Conservation (phyloP, 2,888 invertebrate genomes). For the Syrista parreyssii region DNA sequence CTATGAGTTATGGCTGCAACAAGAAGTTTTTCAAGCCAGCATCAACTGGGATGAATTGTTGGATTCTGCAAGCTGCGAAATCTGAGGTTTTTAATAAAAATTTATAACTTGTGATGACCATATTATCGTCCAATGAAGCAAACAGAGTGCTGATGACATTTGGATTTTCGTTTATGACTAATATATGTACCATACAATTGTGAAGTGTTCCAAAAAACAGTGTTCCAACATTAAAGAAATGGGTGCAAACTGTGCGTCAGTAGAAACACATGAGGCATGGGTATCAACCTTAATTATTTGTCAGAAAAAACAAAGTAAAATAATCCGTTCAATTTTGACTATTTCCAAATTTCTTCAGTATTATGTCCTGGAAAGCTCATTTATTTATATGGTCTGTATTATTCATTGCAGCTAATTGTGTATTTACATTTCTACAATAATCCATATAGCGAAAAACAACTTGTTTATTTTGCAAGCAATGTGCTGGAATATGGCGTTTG, state of each 20-base stretch:
- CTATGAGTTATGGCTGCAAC: conserved; percentile 95
- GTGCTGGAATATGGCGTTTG: no score
- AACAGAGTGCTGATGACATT: background rate
- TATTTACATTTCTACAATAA: background rate
- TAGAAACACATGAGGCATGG: background rate
- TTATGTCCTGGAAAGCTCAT: background rate
- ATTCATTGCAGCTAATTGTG: background rate
- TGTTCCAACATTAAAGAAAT: conserved; percentile 14
- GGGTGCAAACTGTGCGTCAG: background rate
- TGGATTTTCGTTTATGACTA: conserved; percentile 19
- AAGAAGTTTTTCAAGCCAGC: conserved; percentile 92
- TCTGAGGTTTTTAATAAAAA: conserved; percentile 38
- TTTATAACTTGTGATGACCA: background rate
- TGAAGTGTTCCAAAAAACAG: conserved; percentile 38
- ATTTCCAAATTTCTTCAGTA: background rate
- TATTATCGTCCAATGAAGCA: background rate
- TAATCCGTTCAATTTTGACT: background rate
- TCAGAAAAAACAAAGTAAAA: background rate
- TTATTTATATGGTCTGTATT: background rate
- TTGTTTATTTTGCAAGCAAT: no score
- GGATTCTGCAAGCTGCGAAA: conserved; percentile 52
- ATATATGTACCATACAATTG: conserved; percentile 32
- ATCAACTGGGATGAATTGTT: conserved; percentile 81
- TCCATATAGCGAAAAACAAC: no score
- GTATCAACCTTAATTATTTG: background rate